Conservation (phyloP, 1,140 invertebrate genomes). For the Drosophila paulistorum region DNA sequence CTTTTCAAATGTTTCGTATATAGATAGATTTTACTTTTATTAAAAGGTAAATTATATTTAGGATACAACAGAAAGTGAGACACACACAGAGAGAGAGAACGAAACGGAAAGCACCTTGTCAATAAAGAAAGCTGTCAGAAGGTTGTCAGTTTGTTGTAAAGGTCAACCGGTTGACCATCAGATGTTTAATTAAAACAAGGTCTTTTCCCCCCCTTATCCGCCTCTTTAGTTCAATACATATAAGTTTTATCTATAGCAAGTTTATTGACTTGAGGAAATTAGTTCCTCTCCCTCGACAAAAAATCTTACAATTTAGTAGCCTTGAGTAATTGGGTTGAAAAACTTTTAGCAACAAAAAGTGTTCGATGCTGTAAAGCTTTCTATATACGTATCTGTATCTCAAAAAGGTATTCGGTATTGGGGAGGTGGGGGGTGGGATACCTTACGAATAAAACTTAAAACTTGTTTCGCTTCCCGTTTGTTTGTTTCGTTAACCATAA, state of each 20-base stretch:
- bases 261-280: too few relatives aligned
- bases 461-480: slow-evolving; percentile 51
- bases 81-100: neutral
- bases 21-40: slow-evolving; percentile 21
- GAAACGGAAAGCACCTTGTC: slow-evolving; percentile 52
- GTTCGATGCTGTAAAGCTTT: too few relatives aligned
- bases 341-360: too few relatives aligned
- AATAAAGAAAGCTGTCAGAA: slow-evolving; percentile 33
- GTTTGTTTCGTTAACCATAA: slow-evolving; percentile 29
- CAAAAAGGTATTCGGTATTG: neutral
- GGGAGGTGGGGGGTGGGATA: too few relatives aligned
- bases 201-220: neutral
- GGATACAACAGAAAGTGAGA: too few relatives aligned
- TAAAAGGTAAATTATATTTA: slow-evolving; percentile 23
- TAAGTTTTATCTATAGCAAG: too few relatives aligned
- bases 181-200: slow-evolving; percentile 14
- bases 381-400: neutral
- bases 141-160: slow-evolving; percentile 37
- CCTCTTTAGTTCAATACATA: too few relatives aligned
- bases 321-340: too few relatives aligned
- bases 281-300: too few relatives aligned
- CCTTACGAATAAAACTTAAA: slow-evolving; percentile 11
- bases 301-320: too few relatives aligned
- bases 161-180: slow-evolving; percentile 49
- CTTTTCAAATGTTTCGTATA: slow-evolving; percentile 15